Percentiles rank a stretch among this genome's conserved stretches.
phyloP scores from a whole-genome alignment of 2,888 invertebrate genomes.

The Helicoverpa assulta region DNA sequence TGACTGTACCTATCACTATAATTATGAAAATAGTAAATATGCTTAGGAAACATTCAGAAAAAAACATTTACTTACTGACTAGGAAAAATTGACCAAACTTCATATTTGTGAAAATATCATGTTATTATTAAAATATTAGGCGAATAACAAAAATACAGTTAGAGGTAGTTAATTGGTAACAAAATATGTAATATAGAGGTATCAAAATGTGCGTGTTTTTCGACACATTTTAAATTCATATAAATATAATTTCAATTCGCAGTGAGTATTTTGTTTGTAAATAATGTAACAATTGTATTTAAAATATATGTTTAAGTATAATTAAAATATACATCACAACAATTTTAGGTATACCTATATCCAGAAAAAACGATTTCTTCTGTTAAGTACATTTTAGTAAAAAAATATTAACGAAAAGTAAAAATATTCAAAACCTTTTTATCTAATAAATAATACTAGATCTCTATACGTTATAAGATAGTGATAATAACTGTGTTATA shows the following conservation, averaged over 20 bases:
- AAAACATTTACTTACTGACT: background rate
- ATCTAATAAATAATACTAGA: slow-evolving; percentile 40
- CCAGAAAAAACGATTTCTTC: no score
- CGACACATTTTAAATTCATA: no score
- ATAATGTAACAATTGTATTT: no score
- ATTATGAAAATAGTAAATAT: background rate
- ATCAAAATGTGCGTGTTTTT: background rate
- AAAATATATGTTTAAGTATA: no score
- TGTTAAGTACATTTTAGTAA: no score
- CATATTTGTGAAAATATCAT: background rate
- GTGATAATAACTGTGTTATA: slow-evolving; percentile 20
- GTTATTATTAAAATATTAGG: background rate
- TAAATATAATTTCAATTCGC: no score
- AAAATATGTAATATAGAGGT: background rate
- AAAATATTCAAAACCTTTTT: background rate
- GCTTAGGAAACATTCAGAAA: background rate
- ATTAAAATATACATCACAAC: no score
- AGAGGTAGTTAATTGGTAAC: background rate
- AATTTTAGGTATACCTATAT: no score
- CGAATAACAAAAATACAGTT: background rate
- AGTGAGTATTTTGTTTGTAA: no score
- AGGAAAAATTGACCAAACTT: background rate
- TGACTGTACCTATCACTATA: background rate
- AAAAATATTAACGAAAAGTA: no score
- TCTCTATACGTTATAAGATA: slow-evolving; percentile 47